phyloP scores from a whole-genome alignment of 1,140 invertebrate genomes.

The Cyphomyrmex costatus region DNA sequence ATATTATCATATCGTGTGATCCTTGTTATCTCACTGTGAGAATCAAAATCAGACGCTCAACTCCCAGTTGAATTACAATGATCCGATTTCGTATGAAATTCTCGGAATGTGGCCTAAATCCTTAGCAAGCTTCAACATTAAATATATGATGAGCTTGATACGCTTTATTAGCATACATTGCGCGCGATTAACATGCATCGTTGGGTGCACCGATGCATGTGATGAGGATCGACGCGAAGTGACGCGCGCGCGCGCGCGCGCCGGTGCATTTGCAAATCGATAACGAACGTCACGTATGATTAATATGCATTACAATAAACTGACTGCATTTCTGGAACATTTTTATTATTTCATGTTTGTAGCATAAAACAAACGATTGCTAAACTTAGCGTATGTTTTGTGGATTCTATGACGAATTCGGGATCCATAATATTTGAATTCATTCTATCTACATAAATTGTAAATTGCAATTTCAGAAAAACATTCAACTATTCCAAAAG shows the following conservation, averaged over 20 bases:
- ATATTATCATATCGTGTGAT: slow-evolving; percentile 57
- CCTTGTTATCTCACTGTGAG: slow-evolving; percentile 46
- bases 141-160: slow-evolving; percentile 48
- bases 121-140: background rate
- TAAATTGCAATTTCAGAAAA: background rate
- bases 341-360: background rate
- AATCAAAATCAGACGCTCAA: background rate
- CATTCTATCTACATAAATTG: background rate
- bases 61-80: slow-evolving; percentile 31
- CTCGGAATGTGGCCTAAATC: slow-evolving; percentile 14
- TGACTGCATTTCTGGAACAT: slow-evolving; percentile 2
- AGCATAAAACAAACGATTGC: background rate
- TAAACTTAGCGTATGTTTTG: background rate
- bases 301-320: slow-evolving; percentile 14
- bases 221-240: background rate
- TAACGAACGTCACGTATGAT: slow-evolving; percentile 3
- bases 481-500: background rate
- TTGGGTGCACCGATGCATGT: background rate
- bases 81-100: slow-evolving; percentile 37
- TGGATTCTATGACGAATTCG: background rate
- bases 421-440: background rate
- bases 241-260: too few species aligned
- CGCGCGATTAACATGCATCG: slow-evolving; percentile 38
- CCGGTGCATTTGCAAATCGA: slow-evolving; percentile 11
- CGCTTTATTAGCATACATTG: slow-evolving; percentile 43